Percentiles rank a stretch among this genome's conserved stretches.
phyloP scores from a whole-genome alignment of 2,113 vertebrate species.

The Phalacrocorax aristotelis region DNA sequence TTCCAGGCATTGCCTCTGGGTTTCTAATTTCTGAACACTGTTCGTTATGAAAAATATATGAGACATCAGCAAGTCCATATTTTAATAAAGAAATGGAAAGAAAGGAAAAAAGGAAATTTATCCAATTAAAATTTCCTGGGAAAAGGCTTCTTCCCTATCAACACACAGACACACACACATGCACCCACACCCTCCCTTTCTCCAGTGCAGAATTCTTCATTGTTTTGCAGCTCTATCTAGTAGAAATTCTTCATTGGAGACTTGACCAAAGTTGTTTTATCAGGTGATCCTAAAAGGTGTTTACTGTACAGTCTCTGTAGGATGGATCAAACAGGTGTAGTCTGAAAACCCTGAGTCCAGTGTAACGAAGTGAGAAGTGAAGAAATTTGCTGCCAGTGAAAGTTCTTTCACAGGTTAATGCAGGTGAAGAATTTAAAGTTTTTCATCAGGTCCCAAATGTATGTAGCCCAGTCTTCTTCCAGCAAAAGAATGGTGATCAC shows the following conservation, averaged over 20 bases:
- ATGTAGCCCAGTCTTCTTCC: background rate
- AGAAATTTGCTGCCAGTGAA: background rate
- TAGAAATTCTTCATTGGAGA: background rate
- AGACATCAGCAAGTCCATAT: background rate
- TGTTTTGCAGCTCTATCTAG: background rate
- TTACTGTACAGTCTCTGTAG: background rate
- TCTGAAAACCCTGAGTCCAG: background rate
- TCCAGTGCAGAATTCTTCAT: background rate
- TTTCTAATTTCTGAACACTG: background rate
- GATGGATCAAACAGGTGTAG: background rate
- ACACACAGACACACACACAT: accelerated
- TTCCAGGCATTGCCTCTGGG: background rate
- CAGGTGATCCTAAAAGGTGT: background rate
- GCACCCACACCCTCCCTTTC: background rate
- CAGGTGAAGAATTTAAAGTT: background rate
- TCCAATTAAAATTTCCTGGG: background rate
- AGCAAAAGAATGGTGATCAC: background rate
- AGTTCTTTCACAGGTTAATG: background rate
- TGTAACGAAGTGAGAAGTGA: background rate
- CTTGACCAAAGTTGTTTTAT: background rate
- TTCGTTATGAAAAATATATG: background rate
- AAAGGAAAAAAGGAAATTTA: background rate
- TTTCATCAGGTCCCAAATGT: background rate
- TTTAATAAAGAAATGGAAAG: background rate
- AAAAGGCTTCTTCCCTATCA: background rate